A percentile compares a stretch with the other conserved stretches of the same genome.
These are phyloP conservation scores for Emys orbicularis DNA, from an alignment of 2,797 vertebrate genomes.

Conservation along the genomic window DNA sequence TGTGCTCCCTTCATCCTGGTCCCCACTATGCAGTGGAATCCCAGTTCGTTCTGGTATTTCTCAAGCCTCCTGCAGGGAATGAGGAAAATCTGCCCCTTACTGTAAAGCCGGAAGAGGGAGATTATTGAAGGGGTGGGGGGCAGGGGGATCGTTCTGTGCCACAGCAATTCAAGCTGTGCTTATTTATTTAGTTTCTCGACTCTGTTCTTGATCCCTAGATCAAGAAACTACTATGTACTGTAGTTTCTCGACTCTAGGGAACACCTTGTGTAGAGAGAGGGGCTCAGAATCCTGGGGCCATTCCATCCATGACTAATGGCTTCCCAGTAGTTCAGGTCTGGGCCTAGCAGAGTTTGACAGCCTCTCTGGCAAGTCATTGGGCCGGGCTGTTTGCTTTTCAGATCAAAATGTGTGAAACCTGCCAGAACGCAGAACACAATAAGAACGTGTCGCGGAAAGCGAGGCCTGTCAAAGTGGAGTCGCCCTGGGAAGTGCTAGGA, in stretches of 20 bases:
- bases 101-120: not conserved
- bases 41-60: not conserved
- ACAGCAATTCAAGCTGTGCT: not conserved
- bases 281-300: not conserved
- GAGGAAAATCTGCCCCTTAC: not conserved
- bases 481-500: conserved; percentile 90
- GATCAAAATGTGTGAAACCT: conserved; percentile 93
- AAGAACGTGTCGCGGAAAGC: conserved; percentile 85
- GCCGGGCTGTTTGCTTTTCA: conserved; percentile 56
- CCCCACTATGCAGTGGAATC: not conserved
- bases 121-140: not conserved
- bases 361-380: not conserved
- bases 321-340: not conserved
- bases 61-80: not conserved
- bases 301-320: not conserved
- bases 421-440: conserved; percentile 89
- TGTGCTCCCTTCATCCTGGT: not conserved
- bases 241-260: not conserved
- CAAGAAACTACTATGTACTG: not conserved
- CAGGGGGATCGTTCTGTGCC: not conserved
- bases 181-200: not conserved
- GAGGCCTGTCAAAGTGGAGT: conserved; percentile 87
- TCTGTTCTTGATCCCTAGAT: not conserved
- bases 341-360: not conserved
- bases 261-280: not conserved